Base-by-base conservation (phyloP, 2,888 invertebrate genomes). In the Tenthredo livida region DNA sequence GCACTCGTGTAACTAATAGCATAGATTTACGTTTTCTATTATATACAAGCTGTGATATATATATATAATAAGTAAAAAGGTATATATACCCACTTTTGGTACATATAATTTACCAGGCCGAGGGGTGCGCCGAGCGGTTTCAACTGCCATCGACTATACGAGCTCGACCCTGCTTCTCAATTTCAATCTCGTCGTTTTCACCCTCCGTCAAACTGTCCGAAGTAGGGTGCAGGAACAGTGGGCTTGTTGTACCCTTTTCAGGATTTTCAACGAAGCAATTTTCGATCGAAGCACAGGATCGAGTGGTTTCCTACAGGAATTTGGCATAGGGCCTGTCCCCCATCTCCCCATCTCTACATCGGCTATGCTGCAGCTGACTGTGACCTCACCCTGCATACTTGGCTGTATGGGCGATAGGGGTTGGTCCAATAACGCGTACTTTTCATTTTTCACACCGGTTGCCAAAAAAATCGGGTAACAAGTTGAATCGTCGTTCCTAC, bases 191-290 rank as follows among this genome's bases (percentile, higher is more conserved):
- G 54, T 54, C 77, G 77, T 9, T 47, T 54, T 77, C 77, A 54
- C 77, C 77, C 77, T 50, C 25, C 54, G 77, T 77, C 77, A 77
- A 77, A 77, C 77, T 77, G 77, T 54, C 54, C 77, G 54, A 77
- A 77, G 50, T 12, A 77, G 77, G 77, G 54, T 77, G 47, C 47
- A 47, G 47, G 77, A 47, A 54, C 54, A 47, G 50, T 29, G 17
- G 29, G 50, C 77, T 73, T 43, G 77, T 47, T 50, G 77, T 29
- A 47, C 54, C 50, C 77, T 54, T 77, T 54, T 77, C 77, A 54
- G 29, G 40, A 73, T 73, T 43, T 43, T 73, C 73, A 73, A 73
- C 73, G n/a, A 73, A 21, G 40, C 43, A 73, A 73, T 67, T 67
- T 67, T 67, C 67, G 67, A 67, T 67, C 67, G 67, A 67, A 67